Evolutionary conservation across 2,888 invertebrate genomes (phyloP), one percentile per base, ranked within the genome.

Genomic region (Entomobrya proxima): DNA sequence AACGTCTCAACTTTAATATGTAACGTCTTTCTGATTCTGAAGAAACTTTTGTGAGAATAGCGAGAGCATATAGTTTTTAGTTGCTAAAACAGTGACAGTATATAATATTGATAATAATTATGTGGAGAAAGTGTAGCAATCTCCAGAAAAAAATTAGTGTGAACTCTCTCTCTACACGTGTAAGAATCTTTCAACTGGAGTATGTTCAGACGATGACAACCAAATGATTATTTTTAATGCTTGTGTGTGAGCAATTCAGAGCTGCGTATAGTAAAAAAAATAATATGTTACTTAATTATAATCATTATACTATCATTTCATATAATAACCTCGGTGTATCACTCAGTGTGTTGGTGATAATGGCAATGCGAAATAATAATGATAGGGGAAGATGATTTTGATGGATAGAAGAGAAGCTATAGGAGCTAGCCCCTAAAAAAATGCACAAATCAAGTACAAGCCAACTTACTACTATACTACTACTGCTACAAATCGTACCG

Each of bases 371-470:
- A n/a, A n/a, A n/a, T n/a, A n/a, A n/a, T n/a, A n/a, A n/a, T n/a
- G n/a, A n/a, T n/a, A n/a, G n/a, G n/a, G n/a, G n/a, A n/a, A n/a
- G n/a, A n/a, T n/a, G n/a, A n/a, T n/a, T n/a, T n/a, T n/a, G n/a
- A n/a, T n/a, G n/a, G n/a, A n/a, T n/a, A n/a, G n/a, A n/a, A n/a
- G 24, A 24, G 69, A 69, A 44, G 44, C 44, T 69, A 18, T 27
- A 44, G 44, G 40, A 69, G 1, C 7, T 7, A 15, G 15, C 27
- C 55, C 75, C 35, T 75, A 47, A 6, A 44, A 37, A 67, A 55
- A 72, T 80, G 80, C 80, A 80, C 80, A 80, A 80, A 72, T 55
- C 27, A 80, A 80, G 80, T 80, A 80, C 80, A 80, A 80, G 80
- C 80, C 80, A n/a, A n/a, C n/a, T n/a, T n/a, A 80, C 80, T 69